Base-by-base conservation (phyloP, 1,140 invertebrate genomes). In the Acromyrmex echinatior region DNA sequence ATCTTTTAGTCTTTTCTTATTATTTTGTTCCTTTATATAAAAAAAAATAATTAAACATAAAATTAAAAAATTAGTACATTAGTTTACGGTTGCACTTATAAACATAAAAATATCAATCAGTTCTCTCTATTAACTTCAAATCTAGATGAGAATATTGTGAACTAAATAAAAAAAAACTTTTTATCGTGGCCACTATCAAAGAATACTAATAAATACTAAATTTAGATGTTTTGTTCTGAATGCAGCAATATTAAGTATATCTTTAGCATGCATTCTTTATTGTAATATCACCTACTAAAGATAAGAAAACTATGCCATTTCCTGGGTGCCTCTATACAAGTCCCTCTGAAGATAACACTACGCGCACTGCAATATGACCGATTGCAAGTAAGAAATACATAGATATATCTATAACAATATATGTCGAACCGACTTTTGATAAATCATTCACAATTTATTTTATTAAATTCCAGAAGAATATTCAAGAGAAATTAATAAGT, bases 381-480 rank as follows among this genome's bases (percentile, higher is more conserved):
- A 70, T 63, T 92, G 65, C 79, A 90, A 90, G 90, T 92, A 63
- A 77, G 28, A 56, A n/a, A 56, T 56, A 3, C 6, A 35, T 35
- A 1, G 25, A 25, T 25, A 56, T n/a, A 56, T 56, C 18, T 56
- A 56, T 6, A 56, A 4, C 6, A 18, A 56, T n/a, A 56, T n/a
- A n/a, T n/a, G 25, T 25, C 18, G n/a, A 18, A 56, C 53, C 53
- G 18, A 56, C 18, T 18, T 56, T 56, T 56, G 53, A n/a, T 56
- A 56, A 56, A 56, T 0, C 53, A n/a, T 56, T 56, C 16, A n/a
- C 18, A 56, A 56, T n/a, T 18, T 56, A 56, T 56, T 56, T 56
- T 1, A 56, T 39, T 56, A 6, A 18, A 56, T 56, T 56, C 16
- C 12, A 53, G 14, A 16, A 5, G 1, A 16, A n/a, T n/a, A n/a